Evolutionary conservation across 2,113 vertebrate species (phyloP), one percentile per base, ranked within the genome.

Genomic region (Syrmaticus mikado): DNA sequence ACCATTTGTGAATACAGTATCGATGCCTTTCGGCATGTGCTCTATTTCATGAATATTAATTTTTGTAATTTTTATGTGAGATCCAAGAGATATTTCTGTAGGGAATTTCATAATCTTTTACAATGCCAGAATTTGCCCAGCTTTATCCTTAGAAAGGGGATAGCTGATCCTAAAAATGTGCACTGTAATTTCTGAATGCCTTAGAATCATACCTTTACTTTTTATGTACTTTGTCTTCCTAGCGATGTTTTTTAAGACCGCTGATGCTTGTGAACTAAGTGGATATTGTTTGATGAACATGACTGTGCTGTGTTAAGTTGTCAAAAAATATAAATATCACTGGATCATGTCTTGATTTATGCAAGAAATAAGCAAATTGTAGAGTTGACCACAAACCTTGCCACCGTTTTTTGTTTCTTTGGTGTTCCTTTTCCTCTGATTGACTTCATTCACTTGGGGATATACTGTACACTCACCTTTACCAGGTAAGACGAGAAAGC

Each of bases 401-500:
- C 48, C n/a, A 67, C 11, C 40, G 4, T 15, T 73, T 0, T 73
- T 40, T 48, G 16, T 58, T 73, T 9, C 38, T 77, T 90, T 55
- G 11, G 17, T 67, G 28, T 85, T 74, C 30, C 28, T 32, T 82
- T 76, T 24, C 8, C 9, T 57, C 46, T 52, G 11, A 50, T 25
- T 81, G 24, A 12, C 13, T 52, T 82, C 2, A 6, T 48, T 71
- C 52, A 16, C 10, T 17, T 3, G 20, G 74, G 34, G 75, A 85
- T 45, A 55, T 66, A 20, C 25, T 41, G 45, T n/a, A 40, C 28
- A 30, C 17, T 17, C 16, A 45, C 13, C 7, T 27, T 77, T 50
- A 20, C 11, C 46, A 95, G 94, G 89, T 94, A 92, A 93, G 92
- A 13, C 3, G 13, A 82, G 34, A 72, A 72, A 5, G 10, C 55